Evolutionary conservation across 2,888 invertebrate genomes (phyloP).

Genomic region (Drosophila lacicola): DNA sequence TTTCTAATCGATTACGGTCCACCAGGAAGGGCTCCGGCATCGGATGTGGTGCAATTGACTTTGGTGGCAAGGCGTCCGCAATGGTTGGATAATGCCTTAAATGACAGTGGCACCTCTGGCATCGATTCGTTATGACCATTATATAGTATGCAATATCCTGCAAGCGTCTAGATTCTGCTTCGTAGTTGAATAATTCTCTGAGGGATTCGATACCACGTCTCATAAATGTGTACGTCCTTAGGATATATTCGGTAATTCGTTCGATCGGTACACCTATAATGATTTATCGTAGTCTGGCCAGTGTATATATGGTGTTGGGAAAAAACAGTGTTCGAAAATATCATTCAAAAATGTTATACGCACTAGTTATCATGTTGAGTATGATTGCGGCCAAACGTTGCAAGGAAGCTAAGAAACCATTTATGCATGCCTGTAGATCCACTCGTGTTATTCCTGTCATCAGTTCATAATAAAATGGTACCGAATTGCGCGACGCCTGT

Average conservation of each 20-base stretch:
- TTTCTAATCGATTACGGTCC: neutral
- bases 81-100: neutral
- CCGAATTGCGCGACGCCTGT: too few relatives aligned
- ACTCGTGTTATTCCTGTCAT: neutral
- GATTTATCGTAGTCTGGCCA: neutral
- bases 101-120: neutral
- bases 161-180: neutral
- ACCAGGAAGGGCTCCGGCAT: neutral
- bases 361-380: neutral
- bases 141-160: neutral
- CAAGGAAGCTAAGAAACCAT: neutral
- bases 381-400: neutral
- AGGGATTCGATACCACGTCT: too few relatives aligned
- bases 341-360: neutral
- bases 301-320: neutral
- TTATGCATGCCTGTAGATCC: neutral
- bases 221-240: too few relatives aligned
- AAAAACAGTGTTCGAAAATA: neutral
- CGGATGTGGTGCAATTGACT: neutral
- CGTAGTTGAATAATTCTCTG: neutral
- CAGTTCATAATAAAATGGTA: too few relatives aligned
- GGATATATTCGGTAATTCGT: neutral
- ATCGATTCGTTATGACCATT: neutral
- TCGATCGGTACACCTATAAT: neutral
- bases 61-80: neutral